These are phyloP conservation scores for Drosophila trapezifrons DNA, from an alignment of 1,140 invertebrate genomes.

Conservation along the genomic window DNA sequence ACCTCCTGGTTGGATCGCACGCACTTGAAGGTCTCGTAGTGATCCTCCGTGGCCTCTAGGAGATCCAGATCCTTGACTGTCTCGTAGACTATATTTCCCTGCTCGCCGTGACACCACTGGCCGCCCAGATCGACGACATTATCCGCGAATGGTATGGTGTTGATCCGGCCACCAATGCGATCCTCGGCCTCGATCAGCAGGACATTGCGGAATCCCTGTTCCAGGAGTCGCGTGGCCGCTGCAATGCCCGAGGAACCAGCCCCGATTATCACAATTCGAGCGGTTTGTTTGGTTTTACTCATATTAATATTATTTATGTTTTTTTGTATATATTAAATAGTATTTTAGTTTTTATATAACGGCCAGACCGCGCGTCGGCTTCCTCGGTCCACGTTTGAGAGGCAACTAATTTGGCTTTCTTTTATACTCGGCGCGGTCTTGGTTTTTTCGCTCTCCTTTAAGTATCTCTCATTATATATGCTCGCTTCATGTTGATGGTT, in stretches of 20 bases:
- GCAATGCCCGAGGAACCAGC: slow-evolving; percentile 87
- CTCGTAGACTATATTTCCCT: slow-evolving; percentile 88
- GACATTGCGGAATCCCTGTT: slow-evolving; percentile 86
- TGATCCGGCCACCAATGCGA: slow-evolving; percentile 89
- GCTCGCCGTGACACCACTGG: slow-evolving; percentile 91
- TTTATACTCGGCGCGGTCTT: neutral
- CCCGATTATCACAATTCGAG: slow-evolving; percentile 86
- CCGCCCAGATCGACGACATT: slow-evolving; percentile 91
- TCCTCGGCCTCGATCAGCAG: slow-evolving; percentile 88
- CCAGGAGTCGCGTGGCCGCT: slow-evolving; percentile 85
- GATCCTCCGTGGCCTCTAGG: slow-evolving; percentile 75
- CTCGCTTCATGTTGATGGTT: slow-evolving; percentile 9
- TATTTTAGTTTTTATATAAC: neutral
- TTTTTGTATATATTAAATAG: neutral
- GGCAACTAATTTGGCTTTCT: slow-evolving; percentile 41
- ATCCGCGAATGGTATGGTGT: slow-evolving; percentile 86
- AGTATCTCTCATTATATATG: neutral
- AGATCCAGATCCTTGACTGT: slow-evolving; percentile 86
- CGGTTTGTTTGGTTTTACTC: slow-evolving; percentile 64
- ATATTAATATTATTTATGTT: slow-evolving; percentile 16
- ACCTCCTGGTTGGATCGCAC: slow-evolving; percentile 79
- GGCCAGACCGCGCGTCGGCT: slow-evolving; percentile 3
- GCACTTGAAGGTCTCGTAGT: slow-evolving; percentile 77
- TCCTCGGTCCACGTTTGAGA: slow-evolving; percentile 16
- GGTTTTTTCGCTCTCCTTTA: neutral